A percentile compares a stretch with the other conserved stretches of the same genome.
Conservation (phyloP, 2,888 invertebrate genomes). For the Achlya flavicornis region DNA sequence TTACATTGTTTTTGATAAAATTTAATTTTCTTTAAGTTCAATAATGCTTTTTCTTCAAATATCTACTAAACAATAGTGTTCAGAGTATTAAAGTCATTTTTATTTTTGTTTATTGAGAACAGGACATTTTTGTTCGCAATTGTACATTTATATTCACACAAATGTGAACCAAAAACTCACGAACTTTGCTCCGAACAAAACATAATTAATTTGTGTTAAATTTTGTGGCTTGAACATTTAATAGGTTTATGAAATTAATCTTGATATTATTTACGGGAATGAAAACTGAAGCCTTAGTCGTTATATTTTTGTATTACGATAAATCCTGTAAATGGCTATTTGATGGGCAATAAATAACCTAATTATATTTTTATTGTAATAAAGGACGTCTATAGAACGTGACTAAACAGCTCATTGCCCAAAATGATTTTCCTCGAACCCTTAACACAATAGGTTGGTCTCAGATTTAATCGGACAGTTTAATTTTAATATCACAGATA, state of each 20-base stretch:
- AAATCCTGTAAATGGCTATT: neutral
- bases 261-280: neutral
- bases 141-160: neutral
- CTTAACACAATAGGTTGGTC: neutral
- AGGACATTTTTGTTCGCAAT: neutral
- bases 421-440: slow-evolving; percentile 27
- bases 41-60: too few relatives aligned
- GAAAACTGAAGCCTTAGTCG: too few relatives aligned
- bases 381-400: slow-evolving; percentile 18
- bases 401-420: slow-evolving; percentile 33
- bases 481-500: slow-evolving; percentile 5
- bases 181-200: neutral
- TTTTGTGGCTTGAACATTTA: slow-evolving; percentile 1
- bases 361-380: slow-evolving; percentile 37
- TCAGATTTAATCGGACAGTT: slow-evolving; percentile 8
- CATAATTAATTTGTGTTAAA: neutral
- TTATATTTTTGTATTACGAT: too few relatives aligned
- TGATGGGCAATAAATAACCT: slow-evolving; percentile 31
- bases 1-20: too few relatives aligned
- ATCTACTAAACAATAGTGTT: too few relatives aligned
- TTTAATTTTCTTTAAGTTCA: too few relatives aligned
- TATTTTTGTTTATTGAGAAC: neutral
- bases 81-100: too few relatives aligned
- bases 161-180: slow-evolving; percentile 3
- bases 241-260: neutral